Conservation (phyloP, 2,888 invertebrate species). For the Drosophila koepferae region DNA sequence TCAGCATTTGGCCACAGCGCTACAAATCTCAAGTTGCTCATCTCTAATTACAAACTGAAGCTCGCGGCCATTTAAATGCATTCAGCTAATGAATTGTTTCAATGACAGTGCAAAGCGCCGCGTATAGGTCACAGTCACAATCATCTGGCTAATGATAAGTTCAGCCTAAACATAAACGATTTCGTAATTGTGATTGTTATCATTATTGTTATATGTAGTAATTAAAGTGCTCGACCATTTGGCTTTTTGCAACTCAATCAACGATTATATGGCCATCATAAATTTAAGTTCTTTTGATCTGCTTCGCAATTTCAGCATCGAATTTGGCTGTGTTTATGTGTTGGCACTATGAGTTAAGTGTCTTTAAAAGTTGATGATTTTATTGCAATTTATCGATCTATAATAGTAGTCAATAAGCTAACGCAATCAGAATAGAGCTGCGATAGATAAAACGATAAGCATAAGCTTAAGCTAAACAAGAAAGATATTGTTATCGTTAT, state of each 20-base stretch:
- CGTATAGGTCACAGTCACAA: slow-evolving; percentile 1
- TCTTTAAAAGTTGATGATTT: no score
- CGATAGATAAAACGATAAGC: no score
- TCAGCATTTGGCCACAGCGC: not conserved
- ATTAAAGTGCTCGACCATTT: not conserved
- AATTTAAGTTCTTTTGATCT: not conserved
- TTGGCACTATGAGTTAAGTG: no score
- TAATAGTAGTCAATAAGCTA: not conserved
- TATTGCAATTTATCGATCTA: no score
- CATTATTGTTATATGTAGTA: not conserved
- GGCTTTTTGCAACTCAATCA: slow-evolving; percentile 3
- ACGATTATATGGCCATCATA: not conserved
- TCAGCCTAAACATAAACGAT: slow-evolving; percentile 18
- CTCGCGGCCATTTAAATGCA: slow-evolving; percentile 44
- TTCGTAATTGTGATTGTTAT: slow-evolving; percentile 3
- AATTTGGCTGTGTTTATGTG: not conserved
- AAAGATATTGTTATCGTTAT: no score
- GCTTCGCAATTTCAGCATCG: not conserved
- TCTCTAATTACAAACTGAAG: slow-evolving; percentile 50
- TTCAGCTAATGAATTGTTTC: slow-evolving; percentile 66
- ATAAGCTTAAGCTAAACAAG: no score
- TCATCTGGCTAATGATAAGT: slow-evolving; percentile 44
- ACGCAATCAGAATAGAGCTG: not conserved
- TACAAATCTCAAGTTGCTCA: slow-evolving; percentile 31
- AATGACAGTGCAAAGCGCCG: slow-evolving; percentile 56